A percentile compares a stretch with the other conserved stretches of the same genome.
Conservation (phyloP, 2,888 invertebrate species). For the Tinea semifulvella region DNA sequence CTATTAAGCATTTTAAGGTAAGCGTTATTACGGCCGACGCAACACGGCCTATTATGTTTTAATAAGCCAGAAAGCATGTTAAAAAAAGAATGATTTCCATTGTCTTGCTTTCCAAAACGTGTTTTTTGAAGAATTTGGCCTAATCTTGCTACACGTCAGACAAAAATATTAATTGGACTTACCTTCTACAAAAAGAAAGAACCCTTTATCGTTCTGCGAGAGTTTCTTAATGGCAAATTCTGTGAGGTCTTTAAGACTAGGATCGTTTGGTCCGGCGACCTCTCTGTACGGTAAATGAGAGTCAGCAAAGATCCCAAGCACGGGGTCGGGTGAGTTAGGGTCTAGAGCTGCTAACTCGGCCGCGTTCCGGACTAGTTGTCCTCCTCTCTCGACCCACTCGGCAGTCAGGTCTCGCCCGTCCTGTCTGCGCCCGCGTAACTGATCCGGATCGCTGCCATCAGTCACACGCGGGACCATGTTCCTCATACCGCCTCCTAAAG, state of each 20-base stretch:
- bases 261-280: constrained; percentile 42
- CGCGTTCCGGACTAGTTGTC: constrained; percentile 44
- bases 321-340: constrained; percentile 41
- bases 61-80: too few species aligned
- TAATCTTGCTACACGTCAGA: too few species aligned
- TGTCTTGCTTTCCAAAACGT: too few species aligned
- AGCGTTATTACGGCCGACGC: too few species aligned
- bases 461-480: constrained; percentile 47
- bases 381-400: constrained; percentile 53
- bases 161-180: too few species aligned
- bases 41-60: too few species aligned
- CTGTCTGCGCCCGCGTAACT: constrained; percentile 69
- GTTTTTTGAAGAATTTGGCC: too few species aligned
- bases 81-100: constrained; percentile 19
- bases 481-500: constrained; percentile 68
- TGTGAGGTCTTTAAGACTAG: constrained; percentile 71
- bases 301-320: constrained; percentile 52
- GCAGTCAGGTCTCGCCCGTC: constrained; percentile 30
- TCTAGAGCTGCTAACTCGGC: constrained; percentile 48
- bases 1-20: too few species aligned
- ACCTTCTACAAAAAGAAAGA: constrained; percentile 69
- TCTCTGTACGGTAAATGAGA: constrained; percentile 58
- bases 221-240: constrained; percentile 66
- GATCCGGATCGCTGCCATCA: constrained; percentile 67
- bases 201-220: constrained; percentile 63